These are phyloP conservation scores for Harmothoe impar DNA, from an alignment of 2,888 invertebrate species.

Conservation along the genomic window DNA sequence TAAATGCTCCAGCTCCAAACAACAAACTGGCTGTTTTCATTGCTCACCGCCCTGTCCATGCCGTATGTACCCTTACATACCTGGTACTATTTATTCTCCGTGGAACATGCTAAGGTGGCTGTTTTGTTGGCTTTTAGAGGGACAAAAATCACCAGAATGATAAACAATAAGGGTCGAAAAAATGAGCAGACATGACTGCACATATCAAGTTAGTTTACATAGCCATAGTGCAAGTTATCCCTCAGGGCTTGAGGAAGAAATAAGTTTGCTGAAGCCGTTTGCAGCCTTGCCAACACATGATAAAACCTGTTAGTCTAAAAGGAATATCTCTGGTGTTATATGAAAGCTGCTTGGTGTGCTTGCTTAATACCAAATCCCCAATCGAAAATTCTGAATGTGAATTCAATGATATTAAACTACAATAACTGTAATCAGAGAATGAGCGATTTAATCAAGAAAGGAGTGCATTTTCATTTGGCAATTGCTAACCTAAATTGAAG, in stretches of 20 bases:
- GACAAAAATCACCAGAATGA: slow-evolving; percentile 10
- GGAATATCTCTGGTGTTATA: too few species aligned
- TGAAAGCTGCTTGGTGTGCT: too few species aligned
- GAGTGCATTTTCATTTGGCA: too few species aligned
- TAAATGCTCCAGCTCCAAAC: not conserved
- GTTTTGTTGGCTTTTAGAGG: not conserved
- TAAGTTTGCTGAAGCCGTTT: not conserved
- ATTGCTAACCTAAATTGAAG: too few species aligned
- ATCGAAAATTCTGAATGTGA: too few species aligned
- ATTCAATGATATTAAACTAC: too few species aligned
- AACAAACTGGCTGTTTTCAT: slow-evolving; percentile 18
- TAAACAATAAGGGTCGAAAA: not conserved
- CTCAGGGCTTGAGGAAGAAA: not conserved
- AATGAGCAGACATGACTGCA: not conserved
- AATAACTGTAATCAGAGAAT: too few species aligned
- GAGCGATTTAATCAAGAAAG: too few species aligned
- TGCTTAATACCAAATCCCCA: too few species aligned
- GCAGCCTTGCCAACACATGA: not conserved
- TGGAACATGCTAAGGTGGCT: not conserved
- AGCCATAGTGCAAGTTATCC: not conserved
- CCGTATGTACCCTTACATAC: slow-evolving; percentile 4
- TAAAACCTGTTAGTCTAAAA: too few species aligned
- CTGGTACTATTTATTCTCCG: slow-evolving; percentile 2
- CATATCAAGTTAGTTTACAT: slow-evolving; percentile 28
- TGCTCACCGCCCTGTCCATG: not conserved